These are phyloP conservation scores for Triplophysa dalaica DNA, from an alignment of 2,113 vertebrate genomes.

Conservation along the genomic window DNA sequence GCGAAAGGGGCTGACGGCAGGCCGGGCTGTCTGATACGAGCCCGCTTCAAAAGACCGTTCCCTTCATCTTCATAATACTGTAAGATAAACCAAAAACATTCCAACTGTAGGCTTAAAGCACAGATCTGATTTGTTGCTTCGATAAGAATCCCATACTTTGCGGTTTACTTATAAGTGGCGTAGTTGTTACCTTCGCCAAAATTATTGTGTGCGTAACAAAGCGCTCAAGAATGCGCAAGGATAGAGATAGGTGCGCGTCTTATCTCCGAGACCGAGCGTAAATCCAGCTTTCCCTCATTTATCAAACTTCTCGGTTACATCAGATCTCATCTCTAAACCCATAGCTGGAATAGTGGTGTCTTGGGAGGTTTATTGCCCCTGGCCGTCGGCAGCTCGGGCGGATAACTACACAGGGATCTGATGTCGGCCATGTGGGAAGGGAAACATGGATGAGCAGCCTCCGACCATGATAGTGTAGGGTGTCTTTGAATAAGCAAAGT, in stretches of 20 bases:
- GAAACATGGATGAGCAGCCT: conserved; percentile 32
- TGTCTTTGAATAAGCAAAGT: conserved; percentile 33
- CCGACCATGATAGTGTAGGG: conserved; percentile 28
- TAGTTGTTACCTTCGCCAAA: conserved; percentile 34
- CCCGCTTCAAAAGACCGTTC: conserved; percentile 34
- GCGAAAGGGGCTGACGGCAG: conserved; percentile 20
- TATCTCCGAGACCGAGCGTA: conserved; percentile 46
- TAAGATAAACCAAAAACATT: conserved; percentile 42
- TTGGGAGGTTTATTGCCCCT: conserved; percentile 39
- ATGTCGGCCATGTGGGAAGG: conserved; percentile 45
- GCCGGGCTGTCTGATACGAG: conserved; percentile 38
- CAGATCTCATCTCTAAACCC: conserved; percentile 38
- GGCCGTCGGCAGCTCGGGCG: conserved; percentile 11
- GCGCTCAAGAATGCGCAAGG: conserved; percentile 39
- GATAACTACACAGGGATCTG: conserved; percentile 24
- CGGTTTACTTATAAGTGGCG: conserved; percentile 13
- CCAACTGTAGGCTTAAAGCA: conserved; percentile 27
- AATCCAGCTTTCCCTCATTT: conserved; percentile 40
- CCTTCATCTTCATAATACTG: conserved; percentile 35
- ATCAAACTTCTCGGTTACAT: conserved; percentile 50
- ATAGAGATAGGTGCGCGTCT: conserved; percentile 31
- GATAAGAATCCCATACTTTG: conserved; percentile 22
- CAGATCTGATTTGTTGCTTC: conserved; percentile 32
- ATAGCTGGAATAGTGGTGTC: conserved; percentile 47
- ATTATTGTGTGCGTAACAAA: conserved; percentile 35